Evolutionary conservation across 1,140 invertebrate species (phyloP), one percentile per base, ranked within the genome.

Genomic region (Sitobion miscanthi): DNA sequence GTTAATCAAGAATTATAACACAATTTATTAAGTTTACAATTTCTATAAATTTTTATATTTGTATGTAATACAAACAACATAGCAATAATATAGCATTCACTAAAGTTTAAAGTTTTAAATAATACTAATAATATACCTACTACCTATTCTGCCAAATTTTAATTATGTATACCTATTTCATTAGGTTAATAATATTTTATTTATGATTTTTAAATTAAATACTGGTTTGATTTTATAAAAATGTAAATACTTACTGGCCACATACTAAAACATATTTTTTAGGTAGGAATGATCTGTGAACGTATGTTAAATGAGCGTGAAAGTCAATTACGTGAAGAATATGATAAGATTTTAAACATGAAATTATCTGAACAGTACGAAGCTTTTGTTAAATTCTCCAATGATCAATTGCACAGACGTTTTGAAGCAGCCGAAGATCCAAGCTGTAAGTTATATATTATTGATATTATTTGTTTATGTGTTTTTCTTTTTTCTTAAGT

Each of bases 361-460:
- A 99, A 99, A 96, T 96, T 99, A 94, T 97, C 98, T 87, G 99
- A 99, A 96, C 99, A 99, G 95, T 99, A 99, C 95, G 98, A 99
- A 96, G 97, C 98, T 94, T 99, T 99, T 96, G 98, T 99, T 42
- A 99, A 98, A 95, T 99, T 99, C 95, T 99, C 98, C 94, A 98
- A 98, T 95, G 99, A 99, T 96, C 99, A 99, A 96, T 98, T 99
- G 95, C 98, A 98, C 95, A 97, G 97, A 95, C 97, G 97, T 95
- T 98, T 98, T 95, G 97, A 97, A 95, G 95, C 96, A 93, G 95
- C 95, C 94, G 95, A 96, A 94, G 96, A 96, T 94, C 96, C 96
- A 94, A 96, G 96, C 96, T 96, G 97, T 97, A 95, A 97, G 97
- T 96, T 54, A 62, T 21, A 54, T 93, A 45, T 69, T 45, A n/a